Evolutionary conservation across 1,140 invertebrate species (phyloP).

Genomic region (Dreissena rostriformis): DNA sequence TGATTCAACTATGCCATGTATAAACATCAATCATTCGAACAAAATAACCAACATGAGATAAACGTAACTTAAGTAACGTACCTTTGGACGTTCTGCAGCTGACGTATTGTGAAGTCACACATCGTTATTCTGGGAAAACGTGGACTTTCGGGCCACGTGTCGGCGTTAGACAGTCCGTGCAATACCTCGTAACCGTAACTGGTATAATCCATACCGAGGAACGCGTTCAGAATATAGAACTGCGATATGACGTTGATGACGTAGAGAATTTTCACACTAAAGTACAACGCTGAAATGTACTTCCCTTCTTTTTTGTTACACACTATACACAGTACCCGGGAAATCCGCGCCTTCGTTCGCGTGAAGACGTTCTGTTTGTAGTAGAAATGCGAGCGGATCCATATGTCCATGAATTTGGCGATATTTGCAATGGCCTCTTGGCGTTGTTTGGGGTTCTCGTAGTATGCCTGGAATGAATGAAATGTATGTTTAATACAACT

Average conservation of each 20-base stretch:
- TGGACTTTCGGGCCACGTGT: conserved; percentile 78
- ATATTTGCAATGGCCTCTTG: conserved; percentile 72
- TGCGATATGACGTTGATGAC: conserved; percentile 82
- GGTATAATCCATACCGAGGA: conserved; percentile 82
- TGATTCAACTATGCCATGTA: no score
- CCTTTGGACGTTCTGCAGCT: conserved; percentile 77
- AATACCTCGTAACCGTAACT: conserved; percentile 81
- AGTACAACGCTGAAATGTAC: conserved; percentile 82
- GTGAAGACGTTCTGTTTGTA: conserved; percentile 70
- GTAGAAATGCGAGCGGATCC: conserved; percentile 60
- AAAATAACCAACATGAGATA: conserved; percentile 64
- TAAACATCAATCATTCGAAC: no score
- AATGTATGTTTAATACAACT: no score
- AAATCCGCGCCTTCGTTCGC: conserved; percentile 60
- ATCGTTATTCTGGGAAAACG: conserved; percentile 83
- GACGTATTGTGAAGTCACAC: conserved; percentile 83
- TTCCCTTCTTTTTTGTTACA: conserved; percentile 80
- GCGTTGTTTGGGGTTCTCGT: conserved; percentile 70
- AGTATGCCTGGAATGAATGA: conserved; percentile 53
- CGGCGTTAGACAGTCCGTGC: conserved; percentile 74
- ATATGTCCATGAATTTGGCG: conserved; percentile 72
- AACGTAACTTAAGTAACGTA: conserved; percentile 51
- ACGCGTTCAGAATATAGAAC: conserved; percentile 82
- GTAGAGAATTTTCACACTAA: conserved; percentile 82
- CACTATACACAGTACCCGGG: conserved; percentile 65